Conservation (phyloP, 1,140 invertebrate species). For the Cardiocondyla obscurior region DNA sequence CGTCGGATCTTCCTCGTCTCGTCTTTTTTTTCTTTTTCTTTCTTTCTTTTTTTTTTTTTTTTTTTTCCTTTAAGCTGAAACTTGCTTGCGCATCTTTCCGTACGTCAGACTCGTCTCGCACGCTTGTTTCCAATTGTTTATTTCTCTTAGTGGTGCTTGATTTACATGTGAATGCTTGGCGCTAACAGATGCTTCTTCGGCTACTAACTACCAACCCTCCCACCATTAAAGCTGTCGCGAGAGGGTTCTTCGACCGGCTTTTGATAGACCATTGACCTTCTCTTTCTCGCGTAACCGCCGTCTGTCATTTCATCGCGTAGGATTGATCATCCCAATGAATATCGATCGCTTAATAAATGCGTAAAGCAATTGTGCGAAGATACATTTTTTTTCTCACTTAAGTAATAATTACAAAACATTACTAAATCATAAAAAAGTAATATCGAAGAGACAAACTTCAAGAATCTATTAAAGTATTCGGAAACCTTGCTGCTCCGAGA, state of each 20-base stretch:
- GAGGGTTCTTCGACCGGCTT: conserved; percentile 71
- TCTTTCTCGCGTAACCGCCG: conserved; percentile 46
- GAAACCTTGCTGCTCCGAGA: conserved; percentile 12
- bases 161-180: conserved; percentile 82
- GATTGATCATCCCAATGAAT: conserved; percentile 38
- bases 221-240: conserved; percentile 66
- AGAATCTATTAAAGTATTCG: conserved; percentile 62
- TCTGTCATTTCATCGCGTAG: conserved; percentile 33
- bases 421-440: not conserved
- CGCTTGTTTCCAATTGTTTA: conserved; percentile 58
- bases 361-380: not conserved
- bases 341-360: conserved; percentile 36
- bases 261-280: conserved; percentile 77
- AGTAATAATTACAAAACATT: not conserved
- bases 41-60: too few relatives aligned
- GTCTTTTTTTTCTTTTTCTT: conserved; percentile 32
- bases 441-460: conserved; percentile 28
- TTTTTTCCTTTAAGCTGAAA: conserved; percentile 35
- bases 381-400: too few relatives aligned
- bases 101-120: conserved; percentile 56
- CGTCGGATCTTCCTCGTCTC: conserved; percentile 39
- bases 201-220: conserved; percentile 69
- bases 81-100: conserved; percentile 55
- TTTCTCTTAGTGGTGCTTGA: conserved; percentile 67
- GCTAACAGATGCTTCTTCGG: conserved; percentile 80